These are phyloP conservation scores for Drosophila watanabei DNA, from an alignment of 1,140 invertebrate species.

Conservation along the genomic window DNA sequence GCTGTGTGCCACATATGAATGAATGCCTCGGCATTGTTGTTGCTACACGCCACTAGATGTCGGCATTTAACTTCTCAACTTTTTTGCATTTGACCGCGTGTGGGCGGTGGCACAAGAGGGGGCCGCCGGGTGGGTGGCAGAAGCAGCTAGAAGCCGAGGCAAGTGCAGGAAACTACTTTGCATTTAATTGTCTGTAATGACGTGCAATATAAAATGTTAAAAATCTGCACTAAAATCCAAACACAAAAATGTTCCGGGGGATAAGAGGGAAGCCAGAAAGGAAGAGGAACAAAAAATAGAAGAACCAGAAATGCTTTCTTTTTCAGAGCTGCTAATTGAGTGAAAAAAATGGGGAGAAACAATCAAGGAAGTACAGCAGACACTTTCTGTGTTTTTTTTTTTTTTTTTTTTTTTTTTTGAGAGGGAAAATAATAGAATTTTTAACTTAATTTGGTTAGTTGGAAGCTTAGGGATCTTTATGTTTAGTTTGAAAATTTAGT, in stretches of 20 bases:
- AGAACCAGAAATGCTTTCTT: constrained; percentile 40
- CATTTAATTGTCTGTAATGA: constrained; percentile 86
- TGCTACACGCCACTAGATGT: constrained; percentile 78
- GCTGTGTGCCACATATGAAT: constrained; percentile 76
- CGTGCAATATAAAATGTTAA: constrained; percentile 85
- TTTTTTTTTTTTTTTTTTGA: neutral
- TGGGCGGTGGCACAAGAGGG: constrained; percentile 54
- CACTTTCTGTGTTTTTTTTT: neutral
- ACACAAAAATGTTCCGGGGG: constrained; percentile 32
- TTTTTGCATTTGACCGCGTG: constrained; percentile 69
- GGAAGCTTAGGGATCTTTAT: neutral
- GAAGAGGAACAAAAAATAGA: too few species aligned
- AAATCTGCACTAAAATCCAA: constrained; percentile 80
- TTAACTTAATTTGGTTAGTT: constrained; percentile 2
- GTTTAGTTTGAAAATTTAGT: neutral
- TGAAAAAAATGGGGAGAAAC: constrained; percentile 21
- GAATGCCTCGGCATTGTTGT: constrained; percentile 72
- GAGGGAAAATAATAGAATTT: constrained; percentile 9
- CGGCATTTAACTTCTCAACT: constrained; percentile 84
- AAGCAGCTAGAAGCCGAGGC: constrained; percentile 46
- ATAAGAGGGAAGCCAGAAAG: neutral
- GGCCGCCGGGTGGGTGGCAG: constrained; percentile 1
- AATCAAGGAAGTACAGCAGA: constrained; percentile 10
- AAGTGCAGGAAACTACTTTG: constrained; percentile 86
- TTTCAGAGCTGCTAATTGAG: constrained; percentile 54